Evolutionary conservation across 2,888 invertebrate genomes (phyloP).

Genomic region (Lasiommata megera): DNA sequence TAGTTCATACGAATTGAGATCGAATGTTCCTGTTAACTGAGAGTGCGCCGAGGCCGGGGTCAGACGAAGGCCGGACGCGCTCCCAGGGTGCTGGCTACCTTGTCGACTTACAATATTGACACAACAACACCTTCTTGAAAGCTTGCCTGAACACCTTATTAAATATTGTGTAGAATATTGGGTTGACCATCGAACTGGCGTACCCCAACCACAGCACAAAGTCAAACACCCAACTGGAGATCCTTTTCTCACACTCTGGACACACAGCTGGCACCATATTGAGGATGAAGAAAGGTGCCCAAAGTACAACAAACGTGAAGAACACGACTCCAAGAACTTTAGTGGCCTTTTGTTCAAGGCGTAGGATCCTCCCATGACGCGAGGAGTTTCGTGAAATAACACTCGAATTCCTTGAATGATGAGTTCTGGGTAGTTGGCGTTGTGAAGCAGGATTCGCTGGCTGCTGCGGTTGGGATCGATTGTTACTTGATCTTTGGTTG

Average conservation of each 20-base stretch:
- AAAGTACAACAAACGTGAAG: conserved; percentile 95
- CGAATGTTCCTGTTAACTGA: conserved; percentile 70
- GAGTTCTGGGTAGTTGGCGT: conserved; percentile 82
- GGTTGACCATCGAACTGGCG: conserved; percentile 96
- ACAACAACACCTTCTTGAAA: conserved; percentile 91
- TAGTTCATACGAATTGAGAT: conserved; percentile 68
- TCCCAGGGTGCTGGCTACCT: conserved; percentile 79
- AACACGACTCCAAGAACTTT: conserved; percentile 97
- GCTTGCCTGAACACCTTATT: conserved; percentile 96
- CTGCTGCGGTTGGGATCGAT: conserved; percentile 50
- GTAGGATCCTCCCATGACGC: conserved; percentile 90
- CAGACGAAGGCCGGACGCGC: conserved; percentile 72
- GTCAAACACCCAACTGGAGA: conserved; percentile 90
- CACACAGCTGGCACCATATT: conserved; percentile 93
- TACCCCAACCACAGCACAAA: conserved; percentile 96
- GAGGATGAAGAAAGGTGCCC: conserved; percentile 97
- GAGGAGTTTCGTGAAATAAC: conserved; percentile 91
- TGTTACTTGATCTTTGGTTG: conserved; percentile 58
- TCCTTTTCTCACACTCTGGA: conserved; percentile 87
- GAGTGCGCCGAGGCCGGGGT: conserved; percentile 72
- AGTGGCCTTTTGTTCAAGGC: conserved; percentile 97
- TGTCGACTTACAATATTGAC: conserved; percentile 83
- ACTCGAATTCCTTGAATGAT: conserved; percentile 90
- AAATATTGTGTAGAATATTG: conserved; percentile 97
- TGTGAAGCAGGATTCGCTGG: conserved; percentile 57